Percentiles rank a stretch among this genome's conserved stretches.
These are phyloP conservation scores for Enteromius fasciolatus DNA, from an alignment of 2,797 vertebrate species.

Conservation along the genomic window DNA sequence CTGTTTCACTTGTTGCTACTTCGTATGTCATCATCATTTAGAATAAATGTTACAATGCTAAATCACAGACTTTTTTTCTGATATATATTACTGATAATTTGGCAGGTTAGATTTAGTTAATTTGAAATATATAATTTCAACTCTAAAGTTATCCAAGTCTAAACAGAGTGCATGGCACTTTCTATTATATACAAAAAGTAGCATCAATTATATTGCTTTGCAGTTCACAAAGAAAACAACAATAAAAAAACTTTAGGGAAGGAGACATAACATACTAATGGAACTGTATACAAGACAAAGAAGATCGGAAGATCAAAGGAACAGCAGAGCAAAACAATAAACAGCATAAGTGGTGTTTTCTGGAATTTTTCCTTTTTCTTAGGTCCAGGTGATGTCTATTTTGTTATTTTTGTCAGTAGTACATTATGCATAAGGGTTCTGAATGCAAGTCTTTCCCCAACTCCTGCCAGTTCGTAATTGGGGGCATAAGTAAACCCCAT, in stretches of 20 bases:
- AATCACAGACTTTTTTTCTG: neutral
- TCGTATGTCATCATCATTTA: neutral
- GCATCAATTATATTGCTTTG: slow-evolving; percentile 37
- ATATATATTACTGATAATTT: neutral
- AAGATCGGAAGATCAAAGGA: slow-evolving; percentile 14
- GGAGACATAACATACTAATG: neutral
- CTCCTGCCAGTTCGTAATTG: slow-evolving; percentile 68
- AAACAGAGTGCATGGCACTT: neutral
- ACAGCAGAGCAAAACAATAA: neutral
- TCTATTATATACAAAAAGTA: slow-evolving; percentile 14
- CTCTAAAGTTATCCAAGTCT: neutral
- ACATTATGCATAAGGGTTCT: slow-evolving; percentile 63
- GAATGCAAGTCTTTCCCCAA: slow-evolving; percentile 53
- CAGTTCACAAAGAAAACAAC: slow-evolving; percentile 27
- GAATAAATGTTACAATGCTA: neutral
- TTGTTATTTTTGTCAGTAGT: slow-evolving; percentile 43
- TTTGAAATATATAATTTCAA: neutral
- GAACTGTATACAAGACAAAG: neutral
- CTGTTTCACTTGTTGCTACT: neutral
- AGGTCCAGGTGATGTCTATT: slow-evolving; percentile 18
- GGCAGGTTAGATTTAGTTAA: neutral
- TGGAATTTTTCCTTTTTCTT: slow-evolving; percentile 1
- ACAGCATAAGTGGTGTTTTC: slow-evolving; percentile 5
- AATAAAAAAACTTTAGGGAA: neutral
- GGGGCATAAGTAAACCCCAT: slow-evolving; percentile 62